phyloP scores from a whole-genome alignment of 1,140 invertebrate species.

The Drosophila obscura region DNA sequence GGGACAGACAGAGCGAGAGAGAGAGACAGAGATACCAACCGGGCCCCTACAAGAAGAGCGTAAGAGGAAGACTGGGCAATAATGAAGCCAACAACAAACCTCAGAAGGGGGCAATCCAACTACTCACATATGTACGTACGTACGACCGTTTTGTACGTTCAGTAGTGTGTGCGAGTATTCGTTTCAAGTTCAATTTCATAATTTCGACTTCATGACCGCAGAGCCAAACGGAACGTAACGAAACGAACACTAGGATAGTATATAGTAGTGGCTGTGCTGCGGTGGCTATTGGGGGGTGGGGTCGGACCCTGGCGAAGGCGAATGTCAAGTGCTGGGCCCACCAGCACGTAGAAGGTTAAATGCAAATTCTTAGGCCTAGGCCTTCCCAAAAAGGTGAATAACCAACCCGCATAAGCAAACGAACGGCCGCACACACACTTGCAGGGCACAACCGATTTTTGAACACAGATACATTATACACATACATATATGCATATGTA shows the following conservation, averaged over 20 bases:
- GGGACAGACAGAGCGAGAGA: slow-evolving; percentile 2
- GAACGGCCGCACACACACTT: slow-evolving; percentile 24
- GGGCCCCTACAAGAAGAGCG: slow-evolving; percentile 25
- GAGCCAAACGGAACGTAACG: slow-evolving; percentile 37
- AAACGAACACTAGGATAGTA: not conserved
- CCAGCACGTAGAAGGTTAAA: slow-evolving; percentile 52
- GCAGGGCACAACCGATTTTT: too few relatives aligned
- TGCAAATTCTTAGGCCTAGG: slow-evolving; percentile 50
- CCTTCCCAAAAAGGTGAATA: slow-evolving; percentile 67
- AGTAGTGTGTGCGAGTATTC: slow-evolving; percentile 26
- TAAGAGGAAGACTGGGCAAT: slow-evolving; percentile 51
- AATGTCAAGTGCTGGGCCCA: slow-evolving; percentile 69
- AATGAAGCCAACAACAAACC: slow-evolving; percentile 58
- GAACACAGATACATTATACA: slow-evolving; percentile 29
- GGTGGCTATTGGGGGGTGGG: not conserved
- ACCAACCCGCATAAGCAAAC: slow-evolving; percentile 57
- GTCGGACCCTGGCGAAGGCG: slow-evolving; percentile 54
- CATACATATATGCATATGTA: not conserved
- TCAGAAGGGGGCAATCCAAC: slow-evolving; percentile 42
- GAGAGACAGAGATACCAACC: not conserved
- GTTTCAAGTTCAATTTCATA: slow-evolving; percentile 82
- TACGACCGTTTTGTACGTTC: slow-evolving; percentile 20
- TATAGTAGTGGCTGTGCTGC: not conserved
- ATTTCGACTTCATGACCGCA: slow-evolving; percentile 72
- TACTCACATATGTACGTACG: slow-evolving; percentile 6